Conservation (phyloP, 2,888 invertebrate species). For the Eledone cirrhosa region DNA sequence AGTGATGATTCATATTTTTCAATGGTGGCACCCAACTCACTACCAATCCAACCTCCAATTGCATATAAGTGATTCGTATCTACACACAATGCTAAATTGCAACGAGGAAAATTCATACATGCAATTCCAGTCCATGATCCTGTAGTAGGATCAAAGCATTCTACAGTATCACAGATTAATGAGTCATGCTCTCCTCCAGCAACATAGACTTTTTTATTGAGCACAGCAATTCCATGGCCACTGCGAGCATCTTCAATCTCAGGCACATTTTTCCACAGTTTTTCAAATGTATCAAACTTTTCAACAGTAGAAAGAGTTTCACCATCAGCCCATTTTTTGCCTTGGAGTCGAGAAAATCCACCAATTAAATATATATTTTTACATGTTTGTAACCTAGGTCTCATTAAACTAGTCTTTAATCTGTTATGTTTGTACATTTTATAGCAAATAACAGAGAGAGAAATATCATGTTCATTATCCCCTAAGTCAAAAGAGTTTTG, state of each 20-base stretch:
- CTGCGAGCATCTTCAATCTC: conserved; percentile 87
- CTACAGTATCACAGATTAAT: conserved; percentile 75
- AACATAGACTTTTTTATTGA: conserved; percentile 87
- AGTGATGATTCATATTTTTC: conserved; percentile 85
- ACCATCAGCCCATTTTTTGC: conserved; percentile 77
- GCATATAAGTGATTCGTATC: conserved; percentile 85
- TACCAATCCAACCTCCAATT: conserved; percentile 92
- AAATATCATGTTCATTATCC: conserved; percentile 73
- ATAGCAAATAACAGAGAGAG: conserved; percentile 27
- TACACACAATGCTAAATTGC: conserved; percentile 88
- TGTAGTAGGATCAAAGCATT: conserved; percentile 60
- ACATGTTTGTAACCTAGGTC: conserved; percentile 84
- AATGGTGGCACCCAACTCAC: conserved; percentile 87
- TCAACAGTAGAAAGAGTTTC: conserved; percentile 82
- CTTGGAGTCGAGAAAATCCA: conserved; percentile 86
- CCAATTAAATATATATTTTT: conserved; percentile 89
- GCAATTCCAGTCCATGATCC: conserved; percentile 72
- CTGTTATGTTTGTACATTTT: conserved; percentile 9
- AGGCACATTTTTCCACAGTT: conserved; percentile 54
- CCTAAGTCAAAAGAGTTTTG: conserved; percentile 82
- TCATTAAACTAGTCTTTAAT: conserved; percentile 54
- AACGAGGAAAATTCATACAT: conserved; percentile 70
- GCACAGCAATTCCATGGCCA: conserved; percentile 84
- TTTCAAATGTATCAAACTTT: conserved; percentile 72
- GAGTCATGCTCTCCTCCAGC: conserved; percentile 88